These are phyloP conservation scores for Saimiri boliviensis DNA, from an alignment of 2,113 vertebrate species.

Conservation along the genomic window DNA sequence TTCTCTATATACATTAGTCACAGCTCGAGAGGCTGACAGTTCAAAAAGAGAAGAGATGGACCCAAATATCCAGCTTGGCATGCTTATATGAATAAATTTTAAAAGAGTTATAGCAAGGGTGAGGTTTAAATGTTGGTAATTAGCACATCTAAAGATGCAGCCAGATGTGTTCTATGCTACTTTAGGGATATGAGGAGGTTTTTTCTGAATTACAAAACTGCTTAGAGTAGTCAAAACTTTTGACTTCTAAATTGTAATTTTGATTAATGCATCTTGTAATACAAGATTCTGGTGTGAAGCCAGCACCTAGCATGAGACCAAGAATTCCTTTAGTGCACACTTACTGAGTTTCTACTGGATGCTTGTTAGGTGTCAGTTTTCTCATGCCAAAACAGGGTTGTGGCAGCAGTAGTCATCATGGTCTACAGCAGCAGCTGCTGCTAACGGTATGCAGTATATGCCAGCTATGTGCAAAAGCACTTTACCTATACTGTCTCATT, in stretches of 20 bases:
- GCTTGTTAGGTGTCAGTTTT: background rate
- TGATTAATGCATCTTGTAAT: slow-evolving; percentile 60
- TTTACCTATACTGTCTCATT: background rate
- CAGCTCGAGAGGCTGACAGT: slow-evolving; percentile 32
- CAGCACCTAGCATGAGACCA: slow-evolving; percentile 26
- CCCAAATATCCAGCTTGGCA: slow-evolving; percentile 31
- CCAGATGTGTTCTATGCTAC: background rate
- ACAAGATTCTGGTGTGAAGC: slow-evolving; percentile 30
- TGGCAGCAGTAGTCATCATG: no score
- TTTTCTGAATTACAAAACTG: background rate
- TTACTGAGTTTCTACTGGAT: background rate
- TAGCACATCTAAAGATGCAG: background rate
- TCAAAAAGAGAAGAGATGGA: slow-evolving; percentile 48
- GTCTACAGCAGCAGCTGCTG: background rate
- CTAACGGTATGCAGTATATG: background rate
- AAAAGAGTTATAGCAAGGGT: background rate
- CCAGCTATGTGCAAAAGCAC: background rate
- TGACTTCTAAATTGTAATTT: slow-evolving; percentile 62
- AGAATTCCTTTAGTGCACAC: background rate
- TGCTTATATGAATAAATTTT: background rate
- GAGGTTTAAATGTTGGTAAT: slow-evolving; percentile 27
- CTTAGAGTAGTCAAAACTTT: slow-evolving; percentile 27
- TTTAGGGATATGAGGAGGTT: background rate
- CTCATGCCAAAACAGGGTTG: background rate
- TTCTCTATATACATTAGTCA: slow-evolving; percentile 58